A percentile compares a stretch with the other conserved stretches of the same genome.
phyloP scores from a whole-genome alignment of 2,797 vertebrate species.

The Sardinella longiceps region DNA sequence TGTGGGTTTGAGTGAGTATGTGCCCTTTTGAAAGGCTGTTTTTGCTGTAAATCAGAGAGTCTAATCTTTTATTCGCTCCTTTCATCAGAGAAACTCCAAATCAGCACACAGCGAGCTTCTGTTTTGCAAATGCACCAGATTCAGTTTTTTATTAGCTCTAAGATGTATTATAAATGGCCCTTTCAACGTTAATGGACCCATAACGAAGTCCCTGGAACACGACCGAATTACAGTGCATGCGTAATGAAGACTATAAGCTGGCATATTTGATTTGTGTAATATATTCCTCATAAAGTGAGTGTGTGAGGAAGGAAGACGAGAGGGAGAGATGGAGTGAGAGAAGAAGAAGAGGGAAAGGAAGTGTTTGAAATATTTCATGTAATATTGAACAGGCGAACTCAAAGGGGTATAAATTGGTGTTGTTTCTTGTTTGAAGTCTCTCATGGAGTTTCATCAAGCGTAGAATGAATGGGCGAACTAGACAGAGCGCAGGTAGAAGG shows the following conservation, averaged over 20 bases:
- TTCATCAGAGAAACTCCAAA: slow-evolving; percentile 64
- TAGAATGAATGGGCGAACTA: neutral
- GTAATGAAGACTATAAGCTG: slow-evolving; percentile 77
- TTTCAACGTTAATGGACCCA: slow-evolving; percentile 79
- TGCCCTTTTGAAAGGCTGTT: slow-evolving; percentile 47
- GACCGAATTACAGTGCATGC: slow-evolving; percentile 67
- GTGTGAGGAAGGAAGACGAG: slow-evolving; percentile 14
- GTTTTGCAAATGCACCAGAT: slow-evolving; percentile 67
- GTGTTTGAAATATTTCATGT: slow-evolving; percentile 65
- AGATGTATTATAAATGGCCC: slow-evolving; percentile 83
- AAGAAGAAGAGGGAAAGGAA: slow-evolving; percentile 1
- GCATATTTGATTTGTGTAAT: slow-evolving; percentile 80
- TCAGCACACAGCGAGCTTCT: slow-evolving; percentile 57
- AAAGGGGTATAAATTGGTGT: slow-evolving; percentile 63
- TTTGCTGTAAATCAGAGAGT: slow-evolving; percentile 58
- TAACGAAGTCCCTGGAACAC: slow-evolving; percentile 76
- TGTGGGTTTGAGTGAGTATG: slow-evolving; percentile 28
- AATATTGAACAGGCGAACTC: slow-evolving; percentile 70
- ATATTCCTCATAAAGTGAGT: slow-evolving; percentile 74
- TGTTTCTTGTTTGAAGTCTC: slow-evolving; percentile 25
- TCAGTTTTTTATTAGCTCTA: slow-evolving; percentile 77
- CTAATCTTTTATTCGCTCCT: slow-evolving; percentile 69
- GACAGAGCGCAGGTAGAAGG: neutral
- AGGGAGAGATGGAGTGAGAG: neutral
- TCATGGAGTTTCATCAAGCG: neutral